A percentile compares a stretch with the other conserved stretches of the same genome.
phyloP scores from a whole-genome alignment of 2,888 invertebrate species.

The Lasioglossum zephyrum region DNA sequence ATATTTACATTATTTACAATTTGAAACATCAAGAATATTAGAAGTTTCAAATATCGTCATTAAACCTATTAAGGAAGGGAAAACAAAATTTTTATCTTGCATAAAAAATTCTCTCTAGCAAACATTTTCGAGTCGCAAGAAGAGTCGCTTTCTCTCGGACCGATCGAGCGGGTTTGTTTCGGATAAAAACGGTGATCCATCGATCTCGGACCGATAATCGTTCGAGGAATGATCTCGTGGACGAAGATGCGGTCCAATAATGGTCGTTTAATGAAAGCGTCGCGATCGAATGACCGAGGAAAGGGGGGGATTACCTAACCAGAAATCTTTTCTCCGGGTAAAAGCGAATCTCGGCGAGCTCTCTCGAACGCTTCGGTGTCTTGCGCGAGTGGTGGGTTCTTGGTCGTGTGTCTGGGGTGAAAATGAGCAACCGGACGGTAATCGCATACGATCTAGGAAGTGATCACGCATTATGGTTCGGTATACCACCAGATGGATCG shows the following conservation, averaged over 20 bases:
- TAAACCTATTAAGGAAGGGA: not conserved
- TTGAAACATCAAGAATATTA: not conserved
- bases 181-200: not conserved
- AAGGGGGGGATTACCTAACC: conserved; percentile 59
- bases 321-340: conserved; percentile 59
- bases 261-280: conserved; percentile 51
- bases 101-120: not conserved
- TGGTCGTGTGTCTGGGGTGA: conserved; percentile 43
- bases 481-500: conserved; percentile 60
- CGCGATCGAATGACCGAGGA: conserved; percentile 52
- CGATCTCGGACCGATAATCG: not conserved
- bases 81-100: not conserved
- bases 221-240: not conserved
- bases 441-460: conserved; percentile 73
- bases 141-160: not conserved
- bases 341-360: conserved; percentile 59
- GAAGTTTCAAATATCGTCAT: too few relatives aligned
- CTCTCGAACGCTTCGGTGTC: conserved; percentile 9
- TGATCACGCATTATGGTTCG: conserved; percentile 69
- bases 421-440: conserved; percentile 65
- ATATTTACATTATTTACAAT: too few relatives aligned
- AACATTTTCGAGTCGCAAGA: not conserved
- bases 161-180: not conserved
- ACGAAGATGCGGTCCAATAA: conserved; percentile 28
- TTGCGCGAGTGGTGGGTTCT: conserved; percentile 24